Evolutionary conservation across 2,797 vertebrate species (phyloP).

Genomic region (Galaxias olidus): DNA sequence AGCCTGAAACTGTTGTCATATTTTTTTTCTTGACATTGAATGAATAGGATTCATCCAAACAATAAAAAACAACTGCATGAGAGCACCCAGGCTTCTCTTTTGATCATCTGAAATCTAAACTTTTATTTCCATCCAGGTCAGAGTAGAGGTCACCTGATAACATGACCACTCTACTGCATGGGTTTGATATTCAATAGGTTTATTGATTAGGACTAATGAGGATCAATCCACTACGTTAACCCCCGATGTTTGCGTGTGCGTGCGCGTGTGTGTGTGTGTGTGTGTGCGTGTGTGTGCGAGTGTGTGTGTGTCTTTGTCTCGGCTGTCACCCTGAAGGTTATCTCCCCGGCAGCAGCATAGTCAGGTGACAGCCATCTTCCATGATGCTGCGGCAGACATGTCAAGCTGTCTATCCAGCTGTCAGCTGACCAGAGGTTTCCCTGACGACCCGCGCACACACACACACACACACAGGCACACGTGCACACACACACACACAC

Average conservation of each 20-base stretch:
- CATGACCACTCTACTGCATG: no score
- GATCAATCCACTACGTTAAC: not conserved
- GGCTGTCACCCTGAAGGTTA: constrained; percentile 96
- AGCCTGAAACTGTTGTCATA: no score
- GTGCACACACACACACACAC: constrained; percentile 10
- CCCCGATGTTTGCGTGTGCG: constrained; percentile 13
- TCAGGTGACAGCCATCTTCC: constrained; percentile 98
- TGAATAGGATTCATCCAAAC: no score
- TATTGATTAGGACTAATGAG: constrained; percentile 1
- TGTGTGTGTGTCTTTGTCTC: constrained; percentile 82
- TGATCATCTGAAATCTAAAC: no score
- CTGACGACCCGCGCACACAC: constrained; percentile 69
- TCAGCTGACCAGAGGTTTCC: constrained; percentile 92
- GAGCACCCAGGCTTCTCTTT: no score
- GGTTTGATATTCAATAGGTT: not conserved
- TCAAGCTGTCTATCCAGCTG: constrained; percentile 96
- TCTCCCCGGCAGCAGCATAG: constrained; percentile 88
- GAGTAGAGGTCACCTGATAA: no score
- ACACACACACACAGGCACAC: constrained; percentile 17
- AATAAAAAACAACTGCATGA: no score
- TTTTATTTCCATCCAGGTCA: no score
- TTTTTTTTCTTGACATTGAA: no score
- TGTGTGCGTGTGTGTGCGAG: constrained; percentile 20
- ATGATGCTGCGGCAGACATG: constrained; percentile 90
- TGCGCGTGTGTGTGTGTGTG: constrained; percentile 16